Conservation (phyloP, 1,140 invertebrate genomes). For the Latrodectus geometricus region DNA sequence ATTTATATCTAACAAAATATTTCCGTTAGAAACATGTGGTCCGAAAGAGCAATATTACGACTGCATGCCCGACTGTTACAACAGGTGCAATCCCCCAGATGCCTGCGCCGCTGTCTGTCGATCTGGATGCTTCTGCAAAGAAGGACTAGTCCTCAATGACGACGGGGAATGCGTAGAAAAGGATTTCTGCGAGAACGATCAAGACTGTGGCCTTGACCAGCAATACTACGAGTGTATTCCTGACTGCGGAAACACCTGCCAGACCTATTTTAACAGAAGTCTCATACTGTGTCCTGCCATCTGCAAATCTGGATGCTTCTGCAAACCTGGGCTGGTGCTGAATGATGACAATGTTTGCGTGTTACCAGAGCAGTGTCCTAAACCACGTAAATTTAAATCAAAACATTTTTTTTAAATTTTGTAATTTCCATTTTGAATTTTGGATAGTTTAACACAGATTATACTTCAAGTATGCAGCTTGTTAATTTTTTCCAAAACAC, state of each 20-base stretch:
- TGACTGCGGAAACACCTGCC: conserved; percentile 1
- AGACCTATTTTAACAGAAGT: not conserved
- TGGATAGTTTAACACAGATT: too few species aligned
- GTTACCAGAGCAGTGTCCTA: not conserved
- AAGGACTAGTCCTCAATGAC: not conserved
- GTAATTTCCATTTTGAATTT: too few species aligned
- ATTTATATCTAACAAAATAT: too few species aligned
- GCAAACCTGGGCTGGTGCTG: conserved; percentile 19
- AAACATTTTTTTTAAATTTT: too few species aligned
- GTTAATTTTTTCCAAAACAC: too few species aligned
- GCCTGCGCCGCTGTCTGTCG: not conserved
- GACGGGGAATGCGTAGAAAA: not conserved
- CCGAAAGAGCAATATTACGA: not conserved
- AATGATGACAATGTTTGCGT: conserved; percentile 15
- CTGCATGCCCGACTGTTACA: not conserved
- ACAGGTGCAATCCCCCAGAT: not conserved
- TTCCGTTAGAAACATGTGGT: too few species aligned
- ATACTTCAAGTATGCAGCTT: too few species aligned
- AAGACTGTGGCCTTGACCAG: not conserved
- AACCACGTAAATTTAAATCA: too few species aligned
- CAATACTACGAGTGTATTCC: conserved; percentile 8
- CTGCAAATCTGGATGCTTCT: conserved; percentile 41
- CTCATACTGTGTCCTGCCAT: not conserved
- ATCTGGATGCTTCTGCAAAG: not conserved
- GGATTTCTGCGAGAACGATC: not conserved